Conservation (phyloP, 2,888 invertebrate species). For the Callinectes sapidus region DNA sequence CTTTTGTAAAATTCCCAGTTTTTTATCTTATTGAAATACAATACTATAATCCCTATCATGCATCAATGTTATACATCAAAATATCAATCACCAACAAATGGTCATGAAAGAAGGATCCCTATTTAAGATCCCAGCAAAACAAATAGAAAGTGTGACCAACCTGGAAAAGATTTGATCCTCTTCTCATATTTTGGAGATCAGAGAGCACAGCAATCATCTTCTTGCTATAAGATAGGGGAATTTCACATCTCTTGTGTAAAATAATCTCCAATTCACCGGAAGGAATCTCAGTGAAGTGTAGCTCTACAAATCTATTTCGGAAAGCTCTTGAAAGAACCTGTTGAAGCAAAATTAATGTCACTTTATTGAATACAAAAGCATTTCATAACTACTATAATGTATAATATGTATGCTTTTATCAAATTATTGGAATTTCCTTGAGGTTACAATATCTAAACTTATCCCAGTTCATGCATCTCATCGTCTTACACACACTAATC, state of each 20-base stretch:
- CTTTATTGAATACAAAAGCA: background rate
- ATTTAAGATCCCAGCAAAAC: background rate
- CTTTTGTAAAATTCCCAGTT: too few relatives aligned
- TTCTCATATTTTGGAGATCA: conserved; percentile 84
- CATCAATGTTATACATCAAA: too few relatives aligned
- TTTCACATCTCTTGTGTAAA: conserved; percentile 89
- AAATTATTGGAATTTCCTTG: too few relatives aligned
- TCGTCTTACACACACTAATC: too few relatives aligned
- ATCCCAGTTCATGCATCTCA: too few relatives aligned
- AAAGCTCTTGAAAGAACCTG: conserved; percentile 93
- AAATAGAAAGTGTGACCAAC: conserved; percentile 40
- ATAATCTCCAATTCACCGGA: conserved; percentile 90
- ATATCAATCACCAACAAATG: too few relatives aligned
- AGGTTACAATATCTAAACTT: too few relatives aligned
- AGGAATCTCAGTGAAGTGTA: conserved; percentile 97
- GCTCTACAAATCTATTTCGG: conserved; percentile 96
- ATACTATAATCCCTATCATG: too few relatives aligned
- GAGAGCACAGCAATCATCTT: conserved; percentile 94
- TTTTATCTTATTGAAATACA: too few relatives aligned
- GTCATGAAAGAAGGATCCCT: background rate
- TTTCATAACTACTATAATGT: background rate
- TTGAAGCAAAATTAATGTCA: background rate
- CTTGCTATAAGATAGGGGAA: conserved; percentile 90
- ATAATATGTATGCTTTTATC: background rate
- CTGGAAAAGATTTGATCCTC: conserved; percentile 68